phyloP scores from a whole-genome alignment of 2,888 invertebrate genomes.

The Pardosa pseudoannulata region DNA sequence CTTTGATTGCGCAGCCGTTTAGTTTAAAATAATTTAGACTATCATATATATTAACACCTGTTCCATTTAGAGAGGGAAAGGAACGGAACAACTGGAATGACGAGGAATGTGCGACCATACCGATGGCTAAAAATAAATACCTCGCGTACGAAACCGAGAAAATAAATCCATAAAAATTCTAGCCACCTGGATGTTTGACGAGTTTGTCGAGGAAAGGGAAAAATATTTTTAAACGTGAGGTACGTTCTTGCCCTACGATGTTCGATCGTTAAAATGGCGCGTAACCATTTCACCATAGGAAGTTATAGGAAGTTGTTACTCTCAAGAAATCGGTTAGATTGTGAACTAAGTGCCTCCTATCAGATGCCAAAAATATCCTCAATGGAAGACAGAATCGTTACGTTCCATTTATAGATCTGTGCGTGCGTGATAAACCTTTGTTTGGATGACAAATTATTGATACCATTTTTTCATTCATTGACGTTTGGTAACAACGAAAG shows the following conservation, averaged over 20 bases:
- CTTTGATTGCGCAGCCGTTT: too few species aligned
- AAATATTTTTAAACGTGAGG: background rate
- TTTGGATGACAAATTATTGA: background rate
- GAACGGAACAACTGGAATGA: background rate
- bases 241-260: background rate
- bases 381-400: background rate
- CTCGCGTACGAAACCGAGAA: background rate
- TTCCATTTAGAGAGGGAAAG: background rate
- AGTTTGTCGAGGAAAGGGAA: background rate
- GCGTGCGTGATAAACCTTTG: background rate
- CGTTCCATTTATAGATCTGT: background rate
- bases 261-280: conserved; percentile 1
- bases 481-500: too few species aligned
- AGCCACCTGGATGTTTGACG: conserved; percentile 6
- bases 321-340: background rate
- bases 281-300: conserved; percentile 7
- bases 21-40: too few species aligned
- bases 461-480: too few species aligned
- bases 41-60: background rate
- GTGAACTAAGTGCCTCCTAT: background rate
- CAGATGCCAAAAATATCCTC: background rate
- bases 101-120: background rate
- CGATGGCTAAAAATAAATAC: background rate
- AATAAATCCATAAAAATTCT: conserved; percentile 8
- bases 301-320: conserved; percentile 8